Evolutionary conservation across 2,888 invertebrate species (phyloP), one percentile per base, ranked within the genome.

Genomic region (Amphipoea lucens): DNA sequence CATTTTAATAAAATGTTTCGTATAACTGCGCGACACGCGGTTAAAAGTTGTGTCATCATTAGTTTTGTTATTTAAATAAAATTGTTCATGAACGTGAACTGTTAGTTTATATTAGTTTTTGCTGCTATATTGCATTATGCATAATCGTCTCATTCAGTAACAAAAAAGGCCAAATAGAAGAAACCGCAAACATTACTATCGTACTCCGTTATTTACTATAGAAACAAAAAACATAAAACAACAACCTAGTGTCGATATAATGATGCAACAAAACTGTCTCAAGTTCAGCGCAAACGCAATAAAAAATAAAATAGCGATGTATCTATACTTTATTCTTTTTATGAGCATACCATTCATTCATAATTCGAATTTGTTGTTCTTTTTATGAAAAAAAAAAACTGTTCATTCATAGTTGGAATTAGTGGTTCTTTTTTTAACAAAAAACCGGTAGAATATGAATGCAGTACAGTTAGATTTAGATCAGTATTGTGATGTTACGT

Each of bases 281-380:
- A 88, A 88, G 88, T 84, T 88, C 87, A 88, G 76, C 71, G 71
- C 48, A 66, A 70, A 71, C 23, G 76, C 71, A 86, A 80, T 76
- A 81, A 79, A 81, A 79, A 79, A 88, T 17, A 54, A 74, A 67
- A 74, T 51, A 75, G 69, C 20, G 23, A 40, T 60, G 20, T 29
- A 48, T 29, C 48, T 63, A 45, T 14, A n/a, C 1, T 48, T 60
- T 57, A 29, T 77, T 82, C 23, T 29, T 76, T 76, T 76, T 77
- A 36, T 77, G 7, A 76, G 29, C 73, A 42, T 62, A 42, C 17
- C 7, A n/a, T 74, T 76, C 79, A 86, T 87, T 86, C 76, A 81
- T 79, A 36, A 14, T 75, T 79, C 40, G 54, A 71, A 71, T 40
- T 51, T 1, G 12, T 29, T 42, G 40, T 29, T 65, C 63, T 66